Percentiles rank a stretch among this genome's conserved stretches.
These are phyloP conservation scores for Gnathonemus longibarbis DNA, from an alignment of 2,113 vertebrate species.

Conservation along the genomic window DNA sequence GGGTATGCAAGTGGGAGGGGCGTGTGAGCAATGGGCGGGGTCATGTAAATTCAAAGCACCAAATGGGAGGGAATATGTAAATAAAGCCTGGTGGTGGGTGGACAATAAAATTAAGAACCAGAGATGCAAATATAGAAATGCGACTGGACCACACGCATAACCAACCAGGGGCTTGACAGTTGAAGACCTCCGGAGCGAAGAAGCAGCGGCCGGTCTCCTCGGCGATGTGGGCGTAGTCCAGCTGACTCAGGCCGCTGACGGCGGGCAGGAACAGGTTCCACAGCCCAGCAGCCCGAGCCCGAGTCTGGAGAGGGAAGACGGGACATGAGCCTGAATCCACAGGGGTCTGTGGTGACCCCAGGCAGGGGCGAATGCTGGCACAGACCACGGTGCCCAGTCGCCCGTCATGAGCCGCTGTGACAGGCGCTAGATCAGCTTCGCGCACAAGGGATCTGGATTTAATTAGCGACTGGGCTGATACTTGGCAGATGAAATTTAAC, in stretches of 20 bases:
- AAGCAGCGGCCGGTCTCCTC: constrained; percentile 80
- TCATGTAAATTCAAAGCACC: not conserved
- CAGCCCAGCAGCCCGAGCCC: constrained; percentile 73
- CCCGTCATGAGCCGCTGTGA: not conserved
- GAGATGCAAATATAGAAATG: not conserved
- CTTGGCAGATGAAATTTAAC: no score
- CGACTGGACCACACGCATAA: no score
- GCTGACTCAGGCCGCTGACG: constrained; percentile 75
- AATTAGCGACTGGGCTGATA: no score
- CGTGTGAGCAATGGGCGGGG: not conserved
- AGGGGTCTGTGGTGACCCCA: not conserved
- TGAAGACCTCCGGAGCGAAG: constrained; percentile 82
- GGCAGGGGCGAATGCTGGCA: not conserved
- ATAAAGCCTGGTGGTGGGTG: not conserved
- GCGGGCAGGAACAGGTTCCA: constrained; percentile 91
- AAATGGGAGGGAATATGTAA: not conserved
- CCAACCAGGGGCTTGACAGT: constrained; percentile 88
- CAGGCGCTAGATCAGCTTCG: not conserved
- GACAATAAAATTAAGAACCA: not conserved
- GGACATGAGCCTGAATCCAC: not conserved
- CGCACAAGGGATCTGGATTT: no score
- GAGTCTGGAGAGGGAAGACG: constrained; percentile 53
- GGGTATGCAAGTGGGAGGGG: not conserved
- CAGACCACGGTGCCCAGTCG: not conserved
- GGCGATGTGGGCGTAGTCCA: constrained; percentile 85